Conservation (phyloP, 2,113 vertebrate species). For the Xiphophorus maculatus region DNA sequence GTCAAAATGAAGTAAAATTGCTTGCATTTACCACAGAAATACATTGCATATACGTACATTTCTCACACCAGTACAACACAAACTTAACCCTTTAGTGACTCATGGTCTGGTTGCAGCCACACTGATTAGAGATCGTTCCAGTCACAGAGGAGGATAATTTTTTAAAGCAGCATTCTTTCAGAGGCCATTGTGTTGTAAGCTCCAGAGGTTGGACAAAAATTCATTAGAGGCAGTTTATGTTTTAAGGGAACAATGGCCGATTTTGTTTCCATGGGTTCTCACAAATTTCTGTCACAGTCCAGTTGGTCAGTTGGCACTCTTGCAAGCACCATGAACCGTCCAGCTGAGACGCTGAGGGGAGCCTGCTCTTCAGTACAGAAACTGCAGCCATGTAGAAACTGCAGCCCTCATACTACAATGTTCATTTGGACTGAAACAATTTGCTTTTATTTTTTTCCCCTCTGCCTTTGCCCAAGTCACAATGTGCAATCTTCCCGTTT, state of each 20-base stretch:
- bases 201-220: constrained; percentile 16
- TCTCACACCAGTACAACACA: constrained; percentile 21
- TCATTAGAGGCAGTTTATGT: constrained; percentile 31
- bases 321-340: constrained; percentile 33
- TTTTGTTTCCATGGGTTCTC: constrained; percentile 6
- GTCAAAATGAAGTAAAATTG: neutral
- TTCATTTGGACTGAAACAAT: constrained; percentile 12
- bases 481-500: constrained; percentile 2
- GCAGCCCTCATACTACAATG: constrained; percentile 24
- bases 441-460: constrained; percentile 3
- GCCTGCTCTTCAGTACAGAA: constrained; percentile 29
- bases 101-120: constrained; percentile 30
- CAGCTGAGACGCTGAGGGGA: constrained; percentile 45
- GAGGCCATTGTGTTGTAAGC: constrained; percentile 27
- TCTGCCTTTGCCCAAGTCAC: constrained; percentile 5
- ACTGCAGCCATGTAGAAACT: constrained; percentile 14
- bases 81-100: constrained; percentile 8
- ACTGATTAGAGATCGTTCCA: constrained; percentile 49
- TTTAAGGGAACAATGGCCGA: constrained; percentile 22
- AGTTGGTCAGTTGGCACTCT: constrained; percentile 44
- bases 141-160: constrained; percentile 47
- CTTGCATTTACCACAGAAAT: neutral
- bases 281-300: constrained; percentile 49
- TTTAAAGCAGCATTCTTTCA: constrained; percentile 35
- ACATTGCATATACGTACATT: neutral